A percentile compares a stretch with the other conserved stretches of the same genome.
phyloP scores from a whole-genome alignment of 2,888 invertebrate species.

The Drosophila antonietae region DNA sequence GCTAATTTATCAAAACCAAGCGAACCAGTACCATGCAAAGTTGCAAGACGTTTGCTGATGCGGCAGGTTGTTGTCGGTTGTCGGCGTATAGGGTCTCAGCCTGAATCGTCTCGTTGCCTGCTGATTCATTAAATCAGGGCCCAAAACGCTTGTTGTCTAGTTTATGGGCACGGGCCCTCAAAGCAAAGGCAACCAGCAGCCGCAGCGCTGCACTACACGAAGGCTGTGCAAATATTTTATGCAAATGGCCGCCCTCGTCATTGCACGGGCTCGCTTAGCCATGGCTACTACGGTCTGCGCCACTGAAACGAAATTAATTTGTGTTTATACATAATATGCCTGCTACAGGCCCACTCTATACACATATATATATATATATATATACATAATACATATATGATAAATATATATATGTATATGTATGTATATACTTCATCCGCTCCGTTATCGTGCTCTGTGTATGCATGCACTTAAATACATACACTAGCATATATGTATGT shows the following conservation, averaged over 20 bases:
- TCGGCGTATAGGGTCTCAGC: constrained; percentile 8
- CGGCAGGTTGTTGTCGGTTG: constrained; percentile 62
- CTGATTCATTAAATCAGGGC: constrained; percentile 75
- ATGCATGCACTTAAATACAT: constrained; percentile 55
- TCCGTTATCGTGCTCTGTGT: constrained; percentile 46
- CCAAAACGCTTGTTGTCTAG: constrained; percentile 70
- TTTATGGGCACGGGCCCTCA: constrained; percentile 72
- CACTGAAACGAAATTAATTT: constrained; percentile 82
- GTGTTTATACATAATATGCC: constrained; percentile 81
- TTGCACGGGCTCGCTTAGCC: constrained; percentile 70
- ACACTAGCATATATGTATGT: constrained; percentile 21
- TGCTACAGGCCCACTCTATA: constrained; percentile 43
- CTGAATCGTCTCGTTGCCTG: constrained; percentile 25
- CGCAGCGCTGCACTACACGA: constrained; percentile 70
- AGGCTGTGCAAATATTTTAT: constrained; percentile 83
- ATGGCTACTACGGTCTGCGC: constrained; percentile 71
- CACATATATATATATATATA: background rate
- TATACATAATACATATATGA: constrained; percentile 3
- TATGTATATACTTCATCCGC: constrained; percentile 9
- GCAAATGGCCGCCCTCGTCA: constrained; percentile 78
- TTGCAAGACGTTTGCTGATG: constrained; percentile 75
- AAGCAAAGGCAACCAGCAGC: constrained; percentile 62
- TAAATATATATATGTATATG: background rate
- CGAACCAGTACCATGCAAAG: constrained; percentile 53
- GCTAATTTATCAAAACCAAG: constrained; percentile 73